Percentiles rank a stretch among this genome's conserved stretches.
phyloP scores from a whole-genome alignment of 2,888 invertebrate genomes.

The Volucella inanis region DNA sequence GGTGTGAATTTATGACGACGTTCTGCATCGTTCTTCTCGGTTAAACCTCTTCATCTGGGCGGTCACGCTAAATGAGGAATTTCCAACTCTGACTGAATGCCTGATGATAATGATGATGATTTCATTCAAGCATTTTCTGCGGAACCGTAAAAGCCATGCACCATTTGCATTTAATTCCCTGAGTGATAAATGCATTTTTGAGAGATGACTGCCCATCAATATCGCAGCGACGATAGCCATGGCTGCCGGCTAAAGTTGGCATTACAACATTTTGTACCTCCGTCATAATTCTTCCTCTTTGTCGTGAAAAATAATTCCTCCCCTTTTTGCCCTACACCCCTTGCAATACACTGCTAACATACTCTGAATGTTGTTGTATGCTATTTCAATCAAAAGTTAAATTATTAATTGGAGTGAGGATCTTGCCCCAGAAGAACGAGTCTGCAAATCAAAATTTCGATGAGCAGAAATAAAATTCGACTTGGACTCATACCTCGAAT shows the following conservation, averaged over 20 bases:
- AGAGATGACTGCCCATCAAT: slow-evolving; percentile 56
- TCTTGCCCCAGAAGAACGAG: slow-evolving; percentile 9
- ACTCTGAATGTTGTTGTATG: neutral
- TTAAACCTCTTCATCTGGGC: slow-evolving; percentile 17
- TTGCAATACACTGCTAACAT: neutral
- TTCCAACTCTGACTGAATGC: slow-evolving; percentile 37
- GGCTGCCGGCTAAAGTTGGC: neutral
- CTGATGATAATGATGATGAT: slow-evolving; percentile 51
- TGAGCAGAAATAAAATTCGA: slow-evolving; percentile 44
- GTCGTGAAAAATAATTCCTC: no score
- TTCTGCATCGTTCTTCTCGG: slow-evolving; percentile 55
- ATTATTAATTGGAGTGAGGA: slow-evolving; percentile 45
- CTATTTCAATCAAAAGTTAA: slow-evolving; percentile 22
- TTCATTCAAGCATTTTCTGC: slow-evolving; percentile 48
- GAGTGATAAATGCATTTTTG: slow-evolving; percentile 67
- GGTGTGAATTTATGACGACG: slow-evolving; percentile 53
- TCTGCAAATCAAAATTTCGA: slow-evolving; percentile 51
- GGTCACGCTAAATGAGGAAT: slow-evolving; percentile 38
- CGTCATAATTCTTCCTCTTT: no score
- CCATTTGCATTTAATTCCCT: slow-evolving; percentile 69
- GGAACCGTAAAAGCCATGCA: slow-evolving; percentile 59
- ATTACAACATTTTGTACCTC: no score
- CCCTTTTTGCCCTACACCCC: no score
- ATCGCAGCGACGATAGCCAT: neutral
- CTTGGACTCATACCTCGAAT: neutral